Evolutionary conservation across 2,888 invertebrate genomes (phyloP), one percentile per base, ranked within the genome.

Genomic region (Synergus gifuensis): DNA sequence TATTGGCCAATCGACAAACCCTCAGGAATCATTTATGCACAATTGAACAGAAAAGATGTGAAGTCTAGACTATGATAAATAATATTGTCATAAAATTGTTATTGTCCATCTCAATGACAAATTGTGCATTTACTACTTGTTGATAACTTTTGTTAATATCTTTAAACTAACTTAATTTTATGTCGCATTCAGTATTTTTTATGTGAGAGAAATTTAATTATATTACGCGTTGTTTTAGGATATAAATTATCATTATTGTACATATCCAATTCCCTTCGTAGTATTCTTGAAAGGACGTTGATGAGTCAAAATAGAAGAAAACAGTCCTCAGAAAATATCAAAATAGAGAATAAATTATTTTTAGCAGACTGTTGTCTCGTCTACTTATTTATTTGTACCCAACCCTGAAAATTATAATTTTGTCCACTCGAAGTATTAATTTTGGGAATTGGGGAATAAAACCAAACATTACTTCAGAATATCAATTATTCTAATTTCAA

Each of bases 1-100:
- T 96, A 96, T 88, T 94, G 95, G 78, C 96, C 96, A 0, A 94
- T 95, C n/a, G 96, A 96, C 91, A 96, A 96, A 84, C 96, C 96
- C 0, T 94, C 96, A 9, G 96, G 96, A 4, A 95, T 95, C 80
- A 96, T 96, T 88, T 95, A 95, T 88, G 96, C 96, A 9, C 94
- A 95, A 88, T 93, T 96, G 84, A 94, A 95, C 76, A 94, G 96
- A 88, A 94, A 94, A 90, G 93, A 89, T 60, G 40, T 93, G 18
- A 92, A 92, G 76, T 93, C 94, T 79, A 94, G 93, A 81, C 73
- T 93, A 94, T 73, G 91, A 94, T 93, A 93, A 79, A 7, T n/a
- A 36, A 62, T 66, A 28, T 46, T n/a, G 76, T n/a, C 12, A 58
- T 16, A 58, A 16, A 11, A 11, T 60, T 22, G 11, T 22, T 11